A percentile compares a stretch with the other conserved stretches of the same genome.
Evolutionary conservation across 1,140 invertebrate species (phyloP).

Genomic region (Papilio machaon): DNA sequence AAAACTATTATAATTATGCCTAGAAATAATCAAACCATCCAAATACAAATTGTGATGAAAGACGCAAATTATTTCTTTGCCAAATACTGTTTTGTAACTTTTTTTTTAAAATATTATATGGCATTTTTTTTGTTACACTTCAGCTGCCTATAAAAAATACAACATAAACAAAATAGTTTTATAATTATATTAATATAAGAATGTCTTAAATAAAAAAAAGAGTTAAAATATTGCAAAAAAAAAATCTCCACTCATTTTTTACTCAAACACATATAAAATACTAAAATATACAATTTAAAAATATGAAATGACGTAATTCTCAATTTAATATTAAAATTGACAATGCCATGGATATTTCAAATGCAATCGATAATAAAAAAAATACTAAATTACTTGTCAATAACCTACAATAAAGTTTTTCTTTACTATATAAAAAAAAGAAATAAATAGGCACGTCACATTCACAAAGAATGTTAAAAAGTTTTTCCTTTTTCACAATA

Average conservation of each 20-base stretch:
- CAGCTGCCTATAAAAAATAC: conserved; percentile 43
- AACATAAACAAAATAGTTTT: conserved; percentile 56
- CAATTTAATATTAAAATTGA: conserved; percentile 56
- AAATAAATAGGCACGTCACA: conserved; percentile 79
- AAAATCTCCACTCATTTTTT: conserved; percentile 55
- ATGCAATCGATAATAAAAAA: conserved; percentile 52
- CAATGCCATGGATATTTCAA: conserved; percentile 53
- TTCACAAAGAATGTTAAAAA: conserved; percentile 67
- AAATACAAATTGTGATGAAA: conserved; percentile 75
- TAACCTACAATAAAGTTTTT: conserved; percentile 71
- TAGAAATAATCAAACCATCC: conserved; percentile 66
- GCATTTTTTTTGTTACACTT: conserved; percentile 26
- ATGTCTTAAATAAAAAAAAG: conserved; percentile 47
- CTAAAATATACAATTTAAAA: conserved; percentile 66
- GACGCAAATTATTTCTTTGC: conserved; percentile 36
- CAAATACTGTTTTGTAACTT: conserved; percentile 36
- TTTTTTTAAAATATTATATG: conserved; percentile 33
- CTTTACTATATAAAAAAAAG: conserved; percentile 60
- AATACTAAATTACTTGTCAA: conserved; percentile 66
- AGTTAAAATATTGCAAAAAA: conserved; percentile 66
- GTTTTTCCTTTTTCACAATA: conserved; percentile 54
- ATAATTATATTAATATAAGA: conserved; percentile 44
- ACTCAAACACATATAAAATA: conserved; percentile 69
- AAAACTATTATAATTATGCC: conserved; percentile 62
- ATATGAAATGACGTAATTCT: conserved; percentile 50